Base-by-base conservation (phyloP, 2,888 invertebrate genomes). In the Epicampocera succincta region DNA sequence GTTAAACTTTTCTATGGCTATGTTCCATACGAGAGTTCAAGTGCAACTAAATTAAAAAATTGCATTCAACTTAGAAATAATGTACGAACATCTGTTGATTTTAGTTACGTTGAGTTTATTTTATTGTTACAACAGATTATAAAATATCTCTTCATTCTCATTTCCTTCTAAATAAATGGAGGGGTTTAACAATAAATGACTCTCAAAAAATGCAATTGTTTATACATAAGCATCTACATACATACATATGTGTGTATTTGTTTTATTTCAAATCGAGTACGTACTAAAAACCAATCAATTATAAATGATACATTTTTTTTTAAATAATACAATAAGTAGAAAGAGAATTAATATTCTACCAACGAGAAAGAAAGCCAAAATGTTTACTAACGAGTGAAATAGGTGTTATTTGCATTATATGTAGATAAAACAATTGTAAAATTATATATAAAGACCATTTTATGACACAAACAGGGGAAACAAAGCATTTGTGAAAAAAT, bases 31-130 rank as follows among this genome's bases (percentile, higher is more conserved):
- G 42, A 75, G 17, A 48, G 71, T 25, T 66, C 33, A 71, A 71
- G 46, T 82, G 52, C 19, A 82, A 82, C 74, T 82, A 71, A 73
- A 77, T 52, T 13, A 42, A 61, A 29, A 71, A 46, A 44, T 11
- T 17, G 19, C 13, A 44, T 15, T 65, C 52, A 9, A 15, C 42
- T 54, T 40, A 54, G 25, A 12, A 42, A 69, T 44, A 19, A 21
- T n/a, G 17, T 66, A 44, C 17, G 48, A 78, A 63, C 42, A 71
- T 71, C 60, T 80, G 60, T 80, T 71, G 42, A 12, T 40, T 44
- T 66, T 65, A 73, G 46, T 69, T 40, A 60, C 50, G 40, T 60
- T 3, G 25, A 61, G 4, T 42, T 61, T 61, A 13, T n/a, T 61
- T 29, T 33, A 33, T 29, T 60, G 15, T 50, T 56, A 40, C 46